Base-by-base conservation (phyloP, 2,113 vertebrate species). In the Prietella phreatophila region DNA sequence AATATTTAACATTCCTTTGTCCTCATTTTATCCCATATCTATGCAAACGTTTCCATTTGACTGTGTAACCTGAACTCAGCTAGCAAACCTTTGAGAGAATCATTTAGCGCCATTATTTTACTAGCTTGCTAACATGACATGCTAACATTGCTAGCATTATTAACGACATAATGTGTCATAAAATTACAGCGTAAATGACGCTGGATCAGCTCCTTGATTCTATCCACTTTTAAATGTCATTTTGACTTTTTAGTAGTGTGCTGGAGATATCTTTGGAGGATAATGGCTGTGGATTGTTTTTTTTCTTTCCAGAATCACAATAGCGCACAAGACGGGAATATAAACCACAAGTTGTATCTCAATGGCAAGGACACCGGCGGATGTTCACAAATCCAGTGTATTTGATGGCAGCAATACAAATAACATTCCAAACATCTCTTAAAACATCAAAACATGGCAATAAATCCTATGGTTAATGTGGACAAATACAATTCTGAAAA, bases 381-480 rank as follows among this genome's bases (percentile, higher is more conserved):
- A 88, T 85, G 81, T 88, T 88, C 73, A 88, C 87, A 90, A 83
- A 90, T 88, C 87, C 67, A 86, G 93, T 95, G 95, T 95, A 95
- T 94, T 95, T 95, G 91, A 96, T 93, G 93, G 93, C 93, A 94
- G 93, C 93, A 93, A 93, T 94, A 95, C 94, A 95, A 94, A 94
- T 93, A 93, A 95, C 95, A 94, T 93, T 92, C 94, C 93, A 93
- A 94, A 95, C 93, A 94, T 86, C 88, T 84, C 14, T 60, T 25
- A 83, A 84, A 86, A 88, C 82, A 88, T 65, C 61, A 42, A 63
- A 39, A 90, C 87, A 61, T n/a, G 4, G 85, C 75, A 69, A 84
- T 76, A 84, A 75, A 53, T 84, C 71, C 75, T 78, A 58, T 75
- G 75, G 85, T 56, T 80, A 86, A 78, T 63, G 75, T 75, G 89